Percentiles rank a stretch among this genome's conserved stretches.
Evolutionary conservation across 2,888 invertebrate genomes (phyloP).

Genomic region (Diaprepes abbreviatus): DNA sequence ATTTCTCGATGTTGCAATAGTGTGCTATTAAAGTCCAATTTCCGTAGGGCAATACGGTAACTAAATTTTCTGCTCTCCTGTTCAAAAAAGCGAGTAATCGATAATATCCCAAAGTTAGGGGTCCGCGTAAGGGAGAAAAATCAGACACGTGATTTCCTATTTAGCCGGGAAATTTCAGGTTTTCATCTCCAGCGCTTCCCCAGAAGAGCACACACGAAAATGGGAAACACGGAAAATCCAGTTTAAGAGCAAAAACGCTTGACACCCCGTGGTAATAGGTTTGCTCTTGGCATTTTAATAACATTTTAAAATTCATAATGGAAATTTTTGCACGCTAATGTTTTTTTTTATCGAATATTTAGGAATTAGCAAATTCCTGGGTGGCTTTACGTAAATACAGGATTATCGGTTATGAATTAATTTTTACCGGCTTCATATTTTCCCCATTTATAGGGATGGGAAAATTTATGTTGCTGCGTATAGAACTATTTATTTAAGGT

Average conservation of each 20-base stretch:
- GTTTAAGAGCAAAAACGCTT: background rate
- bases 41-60: constrained; percentile 7
- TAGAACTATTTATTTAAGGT: too few species aligned
- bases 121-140: constrained; percentile 16
- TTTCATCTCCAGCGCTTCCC: constrained; percentile 11
- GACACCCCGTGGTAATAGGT: background rate
- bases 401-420: too few species aligned
- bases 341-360: background rate
- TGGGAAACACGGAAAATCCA: background rate
- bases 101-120: constrained; percentile 7
- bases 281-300: constrained; percentile 10
- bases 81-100: constrained; percentile 24
- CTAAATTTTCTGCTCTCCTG: constrained; percentile 29
- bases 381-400: too few species aligned
- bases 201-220: background rate
- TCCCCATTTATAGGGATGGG: too few species aligned
- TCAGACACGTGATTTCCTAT: constrained; percentile 3
- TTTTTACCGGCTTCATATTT: too few species aligned
- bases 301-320: background rate
- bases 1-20: background rate
- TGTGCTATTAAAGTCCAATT: background rate
- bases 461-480: too few species aligned
- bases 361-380: background rate
- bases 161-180: constrained; percentile 6
- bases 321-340: background rate